Conservation (phyloP, 1,140 invertebrate species). For the Chironomus striatipennis region DNA sequence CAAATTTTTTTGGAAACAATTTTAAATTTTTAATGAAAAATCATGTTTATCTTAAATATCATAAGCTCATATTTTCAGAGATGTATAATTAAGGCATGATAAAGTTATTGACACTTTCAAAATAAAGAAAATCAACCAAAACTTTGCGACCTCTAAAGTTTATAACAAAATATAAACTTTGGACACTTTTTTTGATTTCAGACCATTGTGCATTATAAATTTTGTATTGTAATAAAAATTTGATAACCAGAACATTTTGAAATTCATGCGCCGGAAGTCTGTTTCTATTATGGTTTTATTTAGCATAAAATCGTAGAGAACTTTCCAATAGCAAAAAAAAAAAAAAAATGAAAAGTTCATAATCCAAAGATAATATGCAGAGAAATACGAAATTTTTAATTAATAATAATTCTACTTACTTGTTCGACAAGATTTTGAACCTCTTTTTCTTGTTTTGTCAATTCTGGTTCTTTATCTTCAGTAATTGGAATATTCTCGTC, state of each 20-base stretch:
- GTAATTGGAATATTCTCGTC: conserved; percentile 93
- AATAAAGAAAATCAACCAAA: no score
- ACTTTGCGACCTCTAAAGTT: no score
- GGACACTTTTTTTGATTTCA: no score
- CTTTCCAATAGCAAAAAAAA: neutral
- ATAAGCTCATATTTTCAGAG: no score
- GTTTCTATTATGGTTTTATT: neutral
- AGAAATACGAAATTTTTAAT: neutral
- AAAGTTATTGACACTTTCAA: no score
- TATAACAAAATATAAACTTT: no score
- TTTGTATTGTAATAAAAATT: neutral
- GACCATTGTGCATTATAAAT: no score
- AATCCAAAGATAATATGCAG: neutral
- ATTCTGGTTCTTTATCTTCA: conserved; percentile 51
- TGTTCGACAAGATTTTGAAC: conserved; percentile 73
- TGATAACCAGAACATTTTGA: conserved; percentile 16
- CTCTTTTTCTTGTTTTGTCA: conserved; percentile 75
- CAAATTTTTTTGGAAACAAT: no score
- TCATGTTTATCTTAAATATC: no score
- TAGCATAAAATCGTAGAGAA: neutral
- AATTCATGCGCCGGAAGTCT: neutral
- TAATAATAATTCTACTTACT: conserved; percentile 44
- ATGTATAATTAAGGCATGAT: no score
- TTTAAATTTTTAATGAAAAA: no score
- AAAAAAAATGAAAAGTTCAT: neutral